These are phyloP conservation scores for Sebastes umbrosus DNA, from an alignment of 2,797 vertebrate genomes.

Conservation along the genomic window DNA sequence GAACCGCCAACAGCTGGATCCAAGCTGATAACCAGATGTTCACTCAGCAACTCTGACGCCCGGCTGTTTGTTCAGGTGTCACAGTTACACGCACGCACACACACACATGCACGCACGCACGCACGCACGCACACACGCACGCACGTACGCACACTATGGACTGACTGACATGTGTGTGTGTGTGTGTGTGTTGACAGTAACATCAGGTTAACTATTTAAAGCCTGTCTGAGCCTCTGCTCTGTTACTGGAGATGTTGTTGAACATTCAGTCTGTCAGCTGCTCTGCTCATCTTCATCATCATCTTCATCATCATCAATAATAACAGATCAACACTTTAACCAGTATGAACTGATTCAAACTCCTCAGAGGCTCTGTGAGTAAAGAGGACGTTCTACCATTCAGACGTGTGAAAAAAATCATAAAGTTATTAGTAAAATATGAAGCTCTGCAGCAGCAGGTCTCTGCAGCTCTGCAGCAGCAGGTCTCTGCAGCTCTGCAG, in stretches of 20 bases:
- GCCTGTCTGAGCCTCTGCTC: background rate
- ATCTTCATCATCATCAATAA: background rate
- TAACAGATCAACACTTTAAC: background rate
- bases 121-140: too few relatives aligned
- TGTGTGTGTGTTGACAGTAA: background rate
- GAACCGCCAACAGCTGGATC: too few relatives aligned
- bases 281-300: too few relatives aligned
- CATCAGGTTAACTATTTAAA: background rate
- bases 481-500: background rate
- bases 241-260: background rate
- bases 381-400: too few relatives aligned
- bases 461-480: background rate
- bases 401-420: background rate
- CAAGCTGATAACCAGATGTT: too few relatives aligned
- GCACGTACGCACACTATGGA: background rate
- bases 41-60: background rate
- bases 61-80: conserved; percentile 30
- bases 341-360: too few relatives aligned
- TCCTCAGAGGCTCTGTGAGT: too few relatives aligned
- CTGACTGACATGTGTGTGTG: background rate
- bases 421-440: too few relatives aligned
- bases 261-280: background rate
- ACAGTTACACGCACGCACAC: background rate
- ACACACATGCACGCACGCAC: background rate
- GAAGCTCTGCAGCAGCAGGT: too few relatives aligned